Conservation (phyloP, 2,888 invertebrate species). For the Cataglyphis albicans region DNA sequence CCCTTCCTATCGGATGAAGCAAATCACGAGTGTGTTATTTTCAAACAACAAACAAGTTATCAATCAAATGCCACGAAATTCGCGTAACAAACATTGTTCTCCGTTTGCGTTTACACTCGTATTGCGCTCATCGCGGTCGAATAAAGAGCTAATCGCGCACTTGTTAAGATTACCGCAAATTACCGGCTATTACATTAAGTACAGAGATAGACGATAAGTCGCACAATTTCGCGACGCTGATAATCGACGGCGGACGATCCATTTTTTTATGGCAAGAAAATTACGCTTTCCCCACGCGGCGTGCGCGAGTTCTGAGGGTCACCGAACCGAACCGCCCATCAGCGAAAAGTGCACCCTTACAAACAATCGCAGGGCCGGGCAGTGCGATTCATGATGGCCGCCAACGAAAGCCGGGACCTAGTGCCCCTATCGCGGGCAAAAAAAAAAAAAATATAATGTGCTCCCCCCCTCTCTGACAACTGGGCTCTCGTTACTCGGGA, state of each 20-base stretch:
- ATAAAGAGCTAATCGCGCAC: constrained; percentile 24
- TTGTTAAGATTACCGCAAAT: constrained; percentile 25
- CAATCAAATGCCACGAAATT: not conserved
- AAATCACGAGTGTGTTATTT: not conserved
- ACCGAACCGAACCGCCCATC: constrained; percentile 68
- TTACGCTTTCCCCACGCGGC: constrained; percentile 11
- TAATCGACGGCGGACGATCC: constrained; percentile 24
- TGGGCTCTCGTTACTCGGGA: constrained; percentile 58
- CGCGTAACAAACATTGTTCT: not conserved
- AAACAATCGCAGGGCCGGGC: constrained; percentile 71
- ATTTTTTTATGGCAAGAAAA: constrained; percentile 43
- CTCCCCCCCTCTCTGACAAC: constrained; percentile 76
- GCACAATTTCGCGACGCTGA: constrained; percentile 22
- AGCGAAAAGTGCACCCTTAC: constrained; percentile 68
- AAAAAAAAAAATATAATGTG: constrained; percentile 74
- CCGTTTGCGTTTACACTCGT: not conserved
- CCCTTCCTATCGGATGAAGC: not conserved
- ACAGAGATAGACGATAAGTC: not conserved
- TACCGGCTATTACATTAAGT: constrained; percentile 18
- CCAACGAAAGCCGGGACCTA: constrained; percentile 66
- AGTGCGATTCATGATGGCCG: constrained; percentile 76
- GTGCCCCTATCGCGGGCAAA: constrained; percentile 69
- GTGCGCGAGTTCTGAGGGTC: constrained; percentile 51
- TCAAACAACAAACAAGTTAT: not conserved
- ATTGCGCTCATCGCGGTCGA: not conserved